Base-by-base conservation (phyloP, 2,888 invertebrate species). In the Drosophila prostipennis region DNA sequence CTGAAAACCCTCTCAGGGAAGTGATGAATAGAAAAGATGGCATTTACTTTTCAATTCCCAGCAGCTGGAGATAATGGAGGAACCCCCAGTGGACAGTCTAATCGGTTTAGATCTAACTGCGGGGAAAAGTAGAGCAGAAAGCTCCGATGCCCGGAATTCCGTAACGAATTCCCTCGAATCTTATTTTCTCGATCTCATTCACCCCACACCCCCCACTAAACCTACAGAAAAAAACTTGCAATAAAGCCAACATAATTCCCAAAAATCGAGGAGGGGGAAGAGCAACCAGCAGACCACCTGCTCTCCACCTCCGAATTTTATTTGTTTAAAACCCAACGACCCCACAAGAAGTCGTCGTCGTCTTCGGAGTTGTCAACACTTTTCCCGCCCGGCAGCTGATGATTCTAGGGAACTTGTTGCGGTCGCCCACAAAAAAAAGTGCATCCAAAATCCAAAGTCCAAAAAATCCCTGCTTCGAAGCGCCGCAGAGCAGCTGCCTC, bases 361-460 rank as follows among this genome's bases (percentile, higher is more conserved):
- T 26, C 26, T 5, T 26, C 26, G 6, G 6, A 53, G 42, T 70
- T 84, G 79, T 79, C 87, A 84, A 77, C 81, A 73, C 78, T 60
- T 60, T 78, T 45, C 56, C 43, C 46, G 49, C 49, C 51, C 51
- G 40, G 71, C 74, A 60, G 64, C 58, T 55, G 61, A 69, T 73
- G 61, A 69, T 73, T 84, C 87, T 61, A 39, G 51, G 72, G 79
- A 84, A 84, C 87, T 81, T 86, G 83, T 80, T 78, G 69, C 72
- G 39, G 54, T 49, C 79, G 78, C 80, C 76, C 71, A 68, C 64
- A 46, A 67, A 74, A 46, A 67, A 74, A 57, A 60, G 43, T 67
- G 76, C 77, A 78, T 48, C 48, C 7, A 7, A 7, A 29, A 29
- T 29, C 39, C 13, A 29, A 8, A n/a, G 43, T 6, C 42, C 23